Base-by-base conservation (phyloP, 1,140 invertebrate species). In the Bicyclus anynana region DNA sequence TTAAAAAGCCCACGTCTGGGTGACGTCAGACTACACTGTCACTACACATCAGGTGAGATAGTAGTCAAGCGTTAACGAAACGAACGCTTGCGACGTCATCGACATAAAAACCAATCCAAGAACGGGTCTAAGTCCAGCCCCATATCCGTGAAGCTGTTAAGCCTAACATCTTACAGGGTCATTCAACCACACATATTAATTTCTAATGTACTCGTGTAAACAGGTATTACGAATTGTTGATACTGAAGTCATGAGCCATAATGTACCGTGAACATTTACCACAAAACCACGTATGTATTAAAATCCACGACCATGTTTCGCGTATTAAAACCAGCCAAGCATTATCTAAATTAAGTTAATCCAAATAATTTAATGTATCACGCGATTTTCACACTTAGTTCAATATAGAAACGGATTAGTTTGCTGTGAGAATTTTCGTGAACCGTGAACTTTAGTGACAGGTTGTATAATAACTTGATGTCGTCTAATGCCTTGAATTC, bases 401-500 rank as follows among this genome's bases (percentile, higher is more conserved):
- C 16, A 16, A 40, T 17, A 40, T 4, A 2, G 0, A 16, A 12
- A 40, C 2, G 9, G 37, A 40, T 10, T 5, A 16, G 16, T 16
- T 16, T 40, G 16, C 37, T 5, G 5, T 40, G 37, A 4, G 37
- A 7, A 16, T 40, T 16, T 4, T 16, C 17, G 37, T 16, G 13
- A 40, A 10, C 16, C 13, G 12, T 17, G 16, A 44, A 44, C 20
- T 21, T 20, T 44, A 44, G 18, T 13, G 17, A n/a, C 12, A 21
- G 12, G 12, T 14, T 40, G 37, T 40, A 16, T 18, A 16, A 18
- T 18, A 40, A 40, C 37, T 18, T 40, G 37, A 40, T 40, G 37
- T 40, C 37, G 17, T 44, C 17, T 20, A 44, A 44, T 44, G 21
- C 42, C 42, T 44, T n/a, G 42, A 44, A 44, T 44, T 44, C n/a